Evolutionary conservation across 2,113 vertebrate genomes (phyloP), one percentile per base, ranked within the genome.

Genomic region (Gracilinanus agilis): DNA sequence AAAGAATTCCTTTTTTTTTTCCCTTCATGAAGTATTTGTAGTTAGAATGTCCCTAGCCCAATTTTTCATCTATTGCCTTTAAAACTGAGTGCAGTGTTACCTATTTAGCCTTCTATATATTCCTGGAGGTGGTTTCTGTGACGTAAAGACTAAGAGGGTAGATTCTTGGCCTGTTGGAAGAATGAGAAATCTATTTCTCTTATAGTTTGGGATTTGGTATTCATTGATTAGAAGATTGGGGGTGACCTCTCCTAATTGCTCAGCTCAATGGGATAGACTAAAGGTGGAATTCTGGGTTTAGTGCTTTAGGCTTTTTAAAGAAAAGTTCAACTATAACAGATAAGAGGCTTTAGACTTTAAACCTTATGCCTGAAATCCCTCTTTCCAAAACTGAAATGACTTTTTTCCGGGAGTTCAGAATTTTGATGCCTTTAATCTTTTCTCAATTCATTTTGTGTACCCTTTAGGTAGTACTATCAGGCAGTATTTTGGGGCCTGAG

Each of bases 261-360:
- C 13, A 75, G 4, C n/a, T 61, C 27, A 29, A 29, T 11, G 11
- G 9, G 25, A 61, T 61, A 61, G 25, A 61, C 24, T 61, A 61
- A 75, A 75, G 67, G 19, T 83, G 40, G 29, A n/a, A 12, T 54
- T 90, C 13, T 97, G 58, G 94, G 29, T 90, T 55, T 49, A 88
- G 91, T 97, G 54, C 90, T 93, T 19, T 92, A 49, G 49, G 92
- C 93, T 93, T 56, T 58, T 55, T 29, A 91, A 44, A 96, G 75
- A 94, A 93, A 94, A 93, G 58, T 89, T 90, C 83, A 89, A 8
- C 95, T 91, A 40, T 92, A 90, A 94, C 88, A 90, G 44, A 93
- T 92, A 53, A 95, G 56, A 95, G 27, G n/a, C 55, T 83, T n/a
- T 10, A 95, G 23, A 93, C 90, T 55, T 92, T 21, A 93, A n/a